A percentile compares a stretch with the other conserved stretches of the same genome.
Conservation (phyloP, 2,113 vertebrate genomes). For the Archilochus colubris region DNA sequence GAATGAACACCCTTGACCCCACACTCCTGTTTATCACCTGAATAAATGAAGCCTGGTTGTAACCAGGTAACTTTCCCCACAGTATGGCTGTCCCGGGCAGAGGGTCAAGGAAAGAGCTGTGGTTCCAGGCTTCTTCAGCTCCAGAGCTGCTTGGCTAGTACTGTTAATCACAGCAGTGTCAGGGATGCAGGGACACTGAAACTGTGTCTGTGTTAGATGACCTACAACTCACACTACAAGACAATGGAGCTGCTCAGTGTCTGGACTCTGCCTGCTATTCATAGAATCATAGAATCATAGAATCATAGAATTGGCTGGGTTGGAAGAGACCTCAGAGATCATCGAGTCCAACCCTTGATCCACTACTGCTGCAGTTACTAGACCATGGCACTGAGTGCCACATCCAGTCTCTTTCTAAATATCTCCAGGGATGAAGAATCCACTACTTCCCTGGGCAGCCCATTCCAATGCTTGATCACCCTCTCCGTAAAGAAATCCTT, state of each 20-base stretch:
- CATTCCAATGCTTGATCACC: no score
- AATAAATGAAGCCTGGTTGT: background rate
- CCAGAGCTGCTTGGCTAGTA: background rate
- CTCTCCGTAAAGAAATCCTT: no score
- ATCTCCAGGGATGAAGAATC: no score
- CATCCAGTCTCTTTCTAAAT: no score
- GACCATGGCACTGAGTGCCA: no score
- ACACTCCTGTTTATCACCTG: background rate
- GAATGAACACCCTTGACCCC: constrained; percentile 33
- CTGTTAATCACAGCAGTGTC: background rate
- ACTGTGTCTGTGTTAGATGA: background rate
- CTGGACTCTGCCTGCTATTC: background rate
- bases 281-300: no score
- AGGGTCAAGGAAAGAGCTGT: background rate
- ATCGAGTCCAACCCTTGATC: no score
- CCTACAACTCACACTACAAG: background rate
- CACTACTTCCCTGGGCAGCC: no score
- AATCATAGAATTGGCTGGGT: no score
- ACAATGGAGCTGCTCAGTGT: background rate
- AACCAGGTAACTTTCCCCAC: background rate
- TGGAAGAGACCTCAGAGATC: no score
- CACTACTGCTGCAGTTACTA: no score
- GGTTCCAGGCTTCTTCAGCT: background rate
- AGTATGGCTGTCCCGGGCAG: background rate
- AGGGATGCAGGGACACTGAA: background rate